These are phyloP conservation scores for Oscheius myriophilus DNA, from an alignment of 2,888 invertebrate genomes.

Conservation along the genomic window DNA sequence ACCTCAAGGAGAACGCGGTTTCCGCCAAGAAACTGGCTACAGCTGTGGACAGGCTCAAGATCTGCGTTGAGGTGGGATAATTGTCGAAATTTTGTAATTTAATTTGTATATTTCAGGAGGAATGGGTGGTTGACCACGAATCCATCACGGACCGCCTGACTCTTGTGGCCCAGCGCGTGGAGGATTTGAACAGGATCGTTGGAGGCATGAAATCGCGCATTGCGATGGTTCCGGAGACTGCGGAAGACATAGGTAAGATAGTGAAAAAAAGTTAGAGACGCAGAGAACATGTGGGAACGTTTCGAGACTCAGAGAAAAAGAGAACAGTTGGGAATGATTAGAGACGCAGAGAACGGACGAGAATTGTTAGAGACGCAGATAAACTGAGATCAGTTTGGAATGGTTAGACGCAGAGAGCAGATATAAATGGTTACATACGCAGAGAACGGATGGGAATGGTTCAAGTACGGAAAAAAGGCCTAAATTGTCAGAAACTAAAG, in stretches of 20 bases:
- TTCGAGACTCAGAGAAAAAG: too few relatives aligned
- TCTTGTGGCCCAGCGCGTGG: not conserved
- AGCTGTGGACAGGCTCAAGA: constrained; percentile 9
- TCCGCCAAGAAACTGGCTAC: not conserved
- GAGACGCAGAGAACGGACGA: too few relatives aligned
- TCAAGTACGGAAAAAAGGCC: too few relatives aligned
- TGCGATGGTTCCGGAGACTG: constrained; percentile 5
- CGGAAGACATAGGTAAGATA: not conserved
- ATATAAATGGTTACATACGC: too few relatives aligned
- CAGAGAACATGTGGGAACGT: too few relatives aligned
- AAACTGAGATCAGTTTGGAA: too few relatives aligned
- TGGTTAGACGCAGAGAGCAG: too few relatives aligned
- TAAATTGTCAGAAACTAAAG: too few relatives aligned
- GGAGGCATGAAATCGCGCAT: constrained; percentile 14
- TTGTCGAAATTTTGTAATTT: not conserved
- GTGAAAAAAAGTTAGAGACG: not conserved
- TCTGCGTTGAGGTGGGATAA: not conserved
- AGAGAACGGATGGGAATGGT: too few relatives aligned
- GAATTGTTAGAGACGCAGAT: too few relatives aligned
- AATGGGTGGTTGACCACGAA: constrained; percentile 36
- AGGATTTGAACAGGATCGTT: not conserved
- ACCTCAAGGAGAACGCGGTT: not conserved
- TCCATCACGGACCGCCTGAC: not conserved
- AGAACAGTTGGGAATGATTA: too few relatives aligned
- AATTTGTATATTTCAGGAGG: constrained; percentile 2